phyloP scores from a whole-genome alignment of 2,113 vertebrate genomes.

The Ceuthmochares aereus region DNA sequence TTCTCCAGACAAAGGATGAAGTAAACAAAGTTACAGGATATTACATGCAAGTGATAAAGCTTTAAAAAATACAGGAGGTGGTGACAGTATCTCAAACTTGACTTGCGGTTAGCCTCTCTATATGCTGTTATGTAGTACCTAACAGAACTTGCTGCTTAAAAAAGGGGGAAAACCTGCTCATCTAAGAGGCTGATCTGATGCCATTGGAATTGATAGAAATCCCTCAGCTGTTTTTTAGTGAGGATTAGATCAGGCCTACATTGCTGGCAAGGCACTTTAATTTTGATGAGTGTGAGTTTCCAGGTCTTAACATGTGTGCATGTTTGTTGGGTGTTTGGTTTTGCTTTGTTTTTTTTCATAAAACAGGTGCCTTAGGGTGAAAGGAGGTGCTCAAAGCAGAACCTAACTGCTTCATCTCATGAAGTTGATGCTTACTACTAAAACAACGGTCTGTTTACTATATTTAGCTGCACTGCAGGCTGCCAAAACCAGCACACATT shows the following conservation, averaged over 20 bases:
- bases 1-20: not conserved
- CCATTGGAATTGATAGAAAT: not conserved
- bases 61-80: not conserved
- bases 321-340: not conserved
- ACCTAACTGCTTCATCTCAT: conserved; percentile 36
- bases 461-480: not conserved
- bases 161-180: rapidly evolving
- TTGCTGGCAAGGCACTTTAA: not conserved
- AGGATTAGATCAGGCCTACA: not conserved
- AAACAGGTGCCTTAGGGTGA: not conserved
- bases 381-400: conserved; percentile 45
- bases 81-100: not conserved
- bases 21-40: not conserved
- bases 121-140: not conserved
- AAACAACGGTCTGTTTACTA: conserved; percentile 47
- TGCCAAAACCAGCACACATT: conserved; percentile 57
- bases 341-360: not conserved
- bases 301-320: conserved; percentile 9
- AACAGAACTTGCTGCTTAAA: not conserved
- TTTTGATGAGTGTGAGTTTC: conserved; percentile 23
- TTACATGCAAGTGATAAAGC: not conserved
- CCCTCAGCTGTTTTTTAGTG: not conserved
- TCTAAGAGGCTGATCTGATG: not conserved
- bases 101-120: not conserved
- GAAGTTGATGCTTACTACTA: not conserved